A percentile compares a stretch with the other conserved stretches of the same genome.
phyloP scores from a whole-genome alignment of 1,140 invertebrate species.

The Dryas iulia region DNA sequence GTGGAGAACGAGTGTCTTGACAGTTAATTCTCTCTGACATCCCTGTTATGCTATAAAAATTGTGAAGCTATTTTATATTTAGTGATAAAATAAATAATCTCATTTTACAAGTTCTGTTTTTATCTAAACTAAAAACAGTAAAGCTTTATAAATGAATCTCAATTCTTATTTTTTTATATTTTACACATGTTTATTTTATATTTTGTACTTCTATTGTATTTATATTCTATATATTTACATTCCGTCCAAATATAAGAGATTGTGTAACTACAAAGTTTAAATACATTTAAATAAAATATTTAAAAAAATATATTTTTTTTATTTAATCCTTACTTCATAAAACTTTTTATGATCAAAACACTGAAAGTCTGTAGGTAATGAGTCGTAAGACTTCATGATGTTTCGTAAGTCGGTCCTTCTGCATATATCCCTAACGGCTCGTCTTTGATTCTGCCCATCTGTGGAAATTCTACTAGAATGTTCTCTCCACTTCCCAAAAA shows the following conservation, averaged over 20 bases:
- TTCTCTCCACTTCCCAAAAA: constrained; percentile 69
- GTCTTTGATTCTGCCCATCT: constrained; percentile 40
- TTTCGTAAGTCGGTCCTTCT: constrained; percentile 56
- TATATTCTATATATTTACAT: constrained; percentile 23
- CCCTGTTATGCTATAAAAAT: no score
- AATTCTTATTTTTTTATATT: not conserved
- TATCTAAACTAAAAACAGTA: no score
- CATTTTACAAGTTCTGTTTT: not conserved
- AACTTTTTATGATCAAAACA: constrained; percentile 55
- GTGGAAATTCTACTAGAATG: constrained; percentile 57
- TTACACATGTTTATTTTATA: not conserved
- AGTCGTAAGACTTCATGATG: constrained; percentile 54
- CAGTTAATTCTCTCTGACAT: no score
- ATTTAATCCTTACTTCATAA: constrained; percentile 26
- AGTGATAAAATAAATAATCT: not conserved
- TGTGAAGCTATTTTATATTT: no score
- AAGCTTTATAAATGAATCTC: not conserved
- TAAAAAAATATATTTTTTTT: constrained; percentile 25
- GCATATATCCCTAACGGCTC: constrained; percentile 61
- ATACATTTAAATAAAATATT: constrained; percentile 23
- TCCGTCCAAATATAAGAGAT: constrained; percentile 28
- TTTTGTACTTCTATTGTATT: not conserved
- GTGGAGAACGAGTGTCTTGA: no score
- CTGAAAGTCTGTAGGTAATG: constrained; percentile 57
- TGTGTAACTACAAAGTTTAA: not conserved